Evolutionary conservation across 1,140 invertebrate species (phyloP), one percentile per base, ranked within the genome.

Genomic region (Drosophila serrata): DNA sequence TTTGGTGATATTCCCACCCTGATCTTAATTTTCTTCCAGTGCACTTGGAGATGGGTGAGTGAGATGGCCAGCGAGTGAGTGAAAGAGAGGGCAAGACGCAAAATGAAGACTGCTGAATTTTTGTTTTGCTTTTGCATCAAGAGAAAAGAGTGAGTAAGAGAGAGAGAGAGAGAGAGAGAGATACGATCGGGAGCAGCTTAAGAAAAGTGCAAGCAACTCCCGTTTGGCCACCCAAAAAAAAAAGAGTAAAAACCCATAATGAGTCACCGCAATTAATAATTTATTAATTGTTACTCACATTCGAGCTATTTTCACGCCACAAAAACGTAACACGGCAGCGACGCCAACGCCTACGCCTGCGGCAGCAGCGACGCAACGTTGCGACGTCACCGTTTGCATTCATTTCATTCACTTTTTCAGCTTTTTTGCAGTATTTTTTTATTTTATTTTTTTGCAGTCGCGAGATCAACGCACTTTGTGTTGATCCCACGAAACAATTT

Each of bases 401-500:
- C 81, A 85, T 85, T 88, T 77, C 84, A 88, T 88, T 88, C 85
- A 88, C 80, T 88, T 87, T 87, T 88, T 76, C 60, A 75, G 60
- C 45, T 11, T 55, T 53, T 51, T 51, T 51, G 24, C 49, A 51
- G 27, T 13, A 8, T 49, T 49, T 49, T 49, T 49, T 33, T 51
- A 29, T 48, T 46, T 46, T 4, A 29, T 51, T 48, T 48, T 46
- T 46, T 4, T 48, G 22, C 58, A 45, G 57, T 12, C 67, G 61
- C 51, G 86, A 90, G 85, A 90, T 90, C 85, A 90, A 90, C 85
- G 85, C 85, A 90, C 85, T 90, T 90, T 90, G 55, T 73, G 85
- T 88, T 88, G 85, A 88, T 88, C 85, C 85, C 85, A 88, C 85
- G 81, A 88, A 88, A 90, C 85, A 88, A 88, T 88, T 88, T 88